Conservation (phyloP, 2,797 vertebrate genomes). For the Oreortyx pictus region DNA sequence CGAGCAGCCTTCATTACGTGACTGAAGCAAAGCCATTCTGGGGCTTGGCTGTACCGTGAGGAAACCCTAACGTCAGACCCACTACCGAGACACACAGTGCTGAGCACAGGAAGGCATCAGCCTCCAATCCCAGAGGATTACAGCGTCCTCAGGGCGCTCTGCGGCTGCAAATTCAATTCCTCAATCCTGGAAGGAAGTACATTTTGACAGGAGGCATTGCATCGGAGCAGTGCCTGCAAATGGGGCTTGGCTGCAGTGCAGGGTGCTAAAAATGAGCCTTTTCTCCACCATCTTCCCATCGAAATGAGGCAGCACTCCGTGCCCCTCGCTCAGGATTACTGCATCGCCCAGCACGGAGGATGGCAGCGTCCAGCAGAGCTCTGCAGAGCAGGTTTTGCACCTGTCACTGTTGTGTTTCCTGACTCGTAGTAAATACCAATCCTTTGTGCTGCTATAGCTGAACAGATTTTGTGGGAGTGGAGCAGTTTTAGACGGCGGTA, state of each 20-base stretch:
- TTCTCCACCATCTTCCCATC: neutral
- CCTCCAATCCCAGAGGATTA: rapidly evolving
- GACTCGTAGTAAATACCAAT: neutral
- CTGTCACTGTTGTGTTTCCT: neutral
- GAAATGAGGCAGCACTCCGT: neutral
- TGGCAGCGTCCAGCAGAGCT: neutral
- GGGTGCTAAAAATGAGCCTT: rapidly evolving
- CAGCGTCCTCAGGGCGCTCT: rapidly evolving
- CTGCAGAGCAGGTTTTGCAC: rapidly evolving
- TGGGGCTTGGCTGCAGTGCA: neutral
- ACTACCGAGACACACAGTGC: neutral
- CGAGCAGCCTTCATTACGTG: conserved; percentile 8
- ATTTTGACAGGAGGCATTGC: neutral
- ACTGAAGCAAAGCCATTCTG: neutral
- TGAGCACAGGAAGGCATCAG: rapidly evolving
- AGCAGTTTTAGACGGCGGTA: neutral
- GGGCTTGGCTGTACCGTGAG: neutral
- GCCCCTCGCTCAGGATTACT: neutral
- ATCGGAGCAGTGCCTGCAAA: neutral
- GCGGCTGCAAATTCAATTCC: rapidly evolving
- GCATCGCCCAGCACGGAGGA: neutral
- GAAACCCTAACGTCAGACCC: neutral
- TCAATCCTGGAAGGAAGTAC: neutral
- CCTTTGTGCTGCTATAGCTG: neutral
- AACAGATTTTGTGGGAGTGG: neutral